Percentiles rank a stretch among this genome's conserved stretches.
Evolutionary conservation across 2,888 invertebrate genomes (phyloP).

Genomic region (Agrochola circellaris): DNA sequence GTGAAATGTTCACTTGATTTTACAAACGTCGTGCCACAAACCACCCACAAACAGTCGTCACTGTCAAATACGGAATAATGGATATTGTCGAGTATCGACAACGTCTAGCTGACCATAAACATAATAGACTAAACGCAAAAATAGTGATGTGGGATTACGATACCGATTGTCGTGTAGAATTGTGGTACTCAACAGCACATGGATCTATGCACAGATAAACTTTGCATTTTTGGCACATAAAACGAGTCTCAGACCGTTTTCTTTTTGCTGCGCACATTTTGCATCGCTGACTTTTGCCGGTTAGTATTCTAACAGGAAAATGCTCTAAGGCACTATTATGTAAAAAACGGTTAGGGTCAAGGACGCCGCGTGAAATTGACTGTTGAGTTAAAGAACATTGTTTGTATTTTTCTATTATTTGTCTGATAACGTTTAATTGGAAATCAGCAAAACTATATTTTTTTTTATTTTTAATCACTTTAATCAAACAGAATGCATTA

Average conservation of each 20-base stretch:
- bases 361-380: slow-evolving; percentile 23
- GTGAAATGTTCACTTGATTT: slow-evolving; percentile 14
- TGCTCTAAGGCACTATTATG: slow-evolving; percentile 21
- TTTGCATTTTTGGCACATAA: slow-evolving; percentile 33
- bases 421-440: slow-evolving; percentile 33
- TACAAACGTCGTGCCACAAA: slow-evolving; percentile 16
- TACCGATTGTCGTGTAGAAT: slow-evolving; percentile 11
- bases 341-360: slow-evolving; percentile 26
- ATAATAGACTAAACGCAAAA: slow-evolving; percentile 29
- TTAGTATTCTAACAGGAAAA: slow-evolving; percentile 19
- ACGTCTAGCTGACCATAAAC: slow-evolving; percentile 8
- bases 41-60: background rate
- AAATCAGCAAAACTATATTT: slow-evolving; percentile 31
- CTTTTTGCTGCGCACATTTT: slow-evolving; percentile 35
- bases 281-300: slow-evolving; percentile 37
- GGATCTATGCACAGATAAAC: slow-evolving; percentile 33
- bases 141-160: slow-evolving; percentile 24
- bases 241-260: slow-evolving; percentile 33
- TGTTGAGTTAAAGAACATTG: slow-evolving; percentile 20
- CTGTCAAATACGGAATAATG: background rate
- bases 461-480: background rate
- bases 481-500: slow-evolving; percentile 34
- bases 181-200: slow-evolving; percentile 34
- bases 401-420: slow-evolving; percentile 27
- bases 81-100: slow-evolving; percentile 11